Conservation (phyloP, 2,888 invertebrate genomes). For the Shargacucullia verbasci region DNA sequence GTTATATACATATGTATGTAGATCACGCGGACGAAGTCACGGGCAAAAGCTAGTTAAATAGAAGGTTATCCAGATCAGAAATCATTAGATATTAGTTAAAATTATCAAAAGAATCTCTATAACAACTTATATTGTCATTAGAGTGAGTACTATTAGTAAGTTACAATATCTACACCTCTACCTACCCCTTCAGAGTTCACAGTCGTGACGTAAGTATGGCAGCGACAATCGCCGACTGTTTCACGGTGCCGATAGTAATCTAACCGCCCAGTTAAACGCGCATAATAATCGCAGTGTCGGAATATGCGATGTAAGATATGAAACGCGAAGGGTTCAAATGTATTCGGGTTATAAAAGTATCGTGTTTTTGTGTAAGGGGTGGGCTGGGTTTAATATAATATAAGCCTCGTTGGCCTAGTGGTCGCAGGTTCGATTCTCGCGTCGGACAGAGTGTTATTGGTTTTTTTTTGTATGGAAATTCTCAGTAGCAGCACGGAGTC, state of each 20-base stretch:
- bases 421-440: too few species aligned
- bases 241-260: conserved; percentile 49
- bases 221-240: conserved; percentile 61
- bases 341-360: conserved; percentile 3
- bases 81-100: too few species aligned
- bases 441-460: background rate
- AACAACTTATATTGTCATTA: background rate
- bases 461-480: background rate
- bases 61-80: too few species aligned
- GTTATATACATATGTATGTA: too few species aligned
- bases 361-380: conserved; percentile 2
- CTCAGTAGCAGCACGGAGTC: too few species aligned
- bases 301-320: conserved; percentile 50
- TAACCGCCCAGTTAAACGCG: conserved; percentile 54
- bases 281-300: conserved; percentile 53
- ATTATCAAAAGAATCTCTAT: too few species aligned
- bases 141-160: background rate
- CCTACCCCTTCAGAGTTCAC: background rate
- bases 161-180: background rate
- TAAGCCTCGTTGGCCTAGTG: too few species aligned
- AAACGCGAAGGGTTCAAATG: conserved; percentile 49
- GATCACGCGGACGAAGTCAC: too few species aligned
- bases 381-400: background rate
- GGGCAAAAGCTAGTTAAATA: too few species aligned
- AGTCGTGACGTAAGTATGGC: conserved; percentile 52